Base-by-base conservation (phyloP, 2,888 invertebrate species). In the Agelastica alni region DNA sequence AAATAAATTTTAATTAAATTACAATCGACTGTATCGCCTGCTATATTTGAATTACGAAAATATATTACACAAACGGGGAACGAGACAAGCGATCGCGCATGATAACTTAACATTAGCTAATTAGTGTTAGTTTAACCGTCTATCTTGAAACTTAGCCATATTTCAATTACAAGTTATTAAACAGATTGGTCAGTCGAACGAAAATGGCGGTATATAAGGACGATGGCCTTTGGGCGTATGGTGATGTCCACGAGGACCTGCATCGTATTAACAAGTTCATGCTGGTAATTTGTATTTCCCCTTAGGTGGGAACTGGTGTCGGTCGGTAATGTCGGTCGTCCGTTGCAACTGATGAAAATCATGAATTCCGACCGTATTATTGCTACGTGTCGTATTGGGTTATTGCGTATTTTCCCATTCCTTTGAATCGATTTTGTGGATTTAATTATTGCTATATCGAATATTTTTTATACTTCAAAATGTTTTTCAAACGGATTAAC, bases 141-240 rank as follows among this genome's bases (percentile, higher is more conserved):
- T 20, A 39, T 39, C 37, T 39, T 20, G 18, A 39, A 26, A 10
- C 37, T 20, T 39, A 12, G 37, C n/a, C 20, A 39, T 39, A 39
- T 39, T 39, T 20, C 37, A 39, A 39, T 39, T 20, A 39, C 12
- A 39, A 39, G 37, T 39, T 39, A 39, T 39, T 20, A 39, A 39
- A 10, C 37, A 20, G 20, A 39, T 39, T 39, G 37, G 37, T 39
- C 37, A 39, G 37, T 39, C 18, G 37, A 39, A 16, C 12, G 17
- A n/a, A 18, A 37, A 37, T 17, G 17, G 16, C 18, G 6, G 17
- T 17, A 9, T 16, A 20, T 17, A 20, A 39, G 20, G 20, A 39
- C 18, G 37, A n/a, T 17, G 37, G 18, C 37, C 20, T 18, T 13
- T 12, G 37, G 37, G 37, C 20, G 20, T 39, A 10, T 20, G 12